These are phyloP conservation scores for Pimephales promelas DNA, from an alignment of 2,113 vertebrate species.

Conservation along the genomic window DNA sequence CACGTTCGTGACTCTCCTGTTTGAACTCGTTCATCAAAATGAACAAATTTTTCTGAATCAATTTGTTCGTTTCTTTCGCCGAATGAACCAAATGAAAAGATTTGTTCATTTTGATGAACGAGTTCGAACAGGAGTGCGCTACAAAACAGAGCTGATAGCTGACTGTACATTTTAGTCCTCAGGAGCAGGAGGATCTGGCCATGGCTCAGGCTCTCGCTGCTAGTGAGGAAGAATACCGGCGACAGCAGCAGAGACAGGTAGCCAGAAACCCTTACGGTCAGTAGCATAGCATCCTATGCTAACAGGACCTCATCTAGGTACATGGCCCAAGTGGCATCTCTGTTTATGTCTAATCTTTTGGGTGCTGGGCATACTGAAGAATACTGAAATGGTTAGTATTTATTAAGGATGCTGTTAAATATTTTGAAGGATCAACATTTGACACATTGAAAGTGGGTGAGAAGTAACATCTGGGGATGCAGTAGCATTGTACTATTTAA, in stretches of 20 bases:
- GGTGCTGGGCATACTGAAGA: slow-evolving; percentile 25
- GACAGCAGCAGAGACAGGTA: slow-evolving; percentile 85
- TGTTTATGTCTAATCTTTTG: slow-evolving; percentile 10
- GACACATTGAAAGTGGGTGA: not conserved
- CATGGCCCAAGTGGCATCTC: slow-evolving; percentile 54
- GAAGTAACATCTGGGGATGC: not conserved
- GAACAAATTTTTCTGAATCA: too few relatives aligned
- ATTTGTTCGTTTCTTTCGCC: too few relatives aligned
- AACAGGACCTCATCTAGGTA: slow-evolving; percentile 70
- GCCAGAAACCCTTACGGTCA: slow-evolving; percentile 73
- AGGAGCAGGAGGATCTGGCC: slow-evolving; percentile 95
- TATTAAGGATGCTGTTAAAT: not conserved
- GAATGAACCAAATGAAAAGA: too few relatives aligned
- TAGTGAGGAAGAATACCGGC: slow-evolving; percentile 90
- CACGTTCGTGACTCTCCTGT: too few relatives aligned
- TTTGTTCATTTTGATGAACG: too few relatives aligned
- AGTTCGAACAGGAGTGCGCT: too few relatives aligned
- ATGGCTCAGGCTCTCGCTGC: slow-evolving; percentile 92
- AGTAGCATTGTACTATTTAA: not conserved
- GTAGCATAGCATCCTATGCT: slow-evolving; percentile 78
- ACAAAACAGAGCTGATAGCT: too few relatives aligned
- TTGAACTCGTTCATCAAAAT: too few relatives aligned
- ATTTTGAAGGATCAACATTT: not conserved
- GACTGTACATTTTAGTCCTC: slow-evolving; percentile 77
- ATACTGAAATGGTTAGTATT: not conserved